phyloP scores from a whole-genome alignment of 2,113 vertebrate species.

The Nothoprocta pentlandii region DNA sequence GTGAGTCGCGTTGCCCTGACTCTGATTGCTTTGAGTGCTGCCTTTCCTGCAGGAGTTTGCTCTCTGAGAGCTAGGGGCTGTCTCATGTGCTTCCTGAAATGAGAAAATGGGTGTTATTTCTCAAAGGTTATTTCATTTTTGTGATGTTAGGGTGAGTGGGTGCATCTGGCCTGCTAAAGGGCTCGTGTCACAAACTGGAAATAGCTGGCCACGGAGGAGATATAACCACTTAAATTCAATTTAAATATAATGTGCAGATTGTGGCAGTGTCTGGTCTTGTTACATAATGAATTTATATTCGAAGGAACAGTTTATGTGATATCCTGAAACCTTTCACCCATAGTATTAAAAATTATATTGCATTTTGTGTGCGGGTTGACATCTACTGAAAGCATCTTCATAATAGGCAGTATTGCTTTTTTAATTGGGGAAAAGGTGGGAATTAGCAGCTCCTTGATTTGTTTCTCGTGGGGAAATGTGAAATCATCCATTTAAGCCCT shows the following conservation, averaged over 20 bases:
- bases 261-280: background rate
- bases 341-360: background rate
- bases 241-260: background rate
- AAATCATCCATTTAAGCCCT: background rate
- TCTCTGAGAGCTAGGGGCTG: background rate
- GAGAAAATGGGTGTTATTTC: background rate
- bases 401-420: background rate
- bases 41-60: background rate
- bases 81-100: background rate
- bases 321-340: background rate
- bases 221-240: background rate
- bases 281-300: background rate
- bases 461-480: background rate
- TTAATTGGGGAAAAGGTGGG: background rate
- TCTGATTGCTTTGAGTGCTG: background rate
- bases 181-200: background rate
- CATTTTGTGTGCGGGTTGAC: too few relatives aligned
- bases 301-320: too few relatives aligned
- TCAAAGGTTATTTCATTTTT: background rate
- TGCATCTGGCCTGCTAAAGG: background rate
- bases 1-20: background rate
- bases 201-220: background rate
- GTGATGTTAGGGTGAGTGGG: background rate
- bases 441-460: background rate
- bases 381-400: accelerated